Conservation (phyloP, 2,888 invertebrate genomes). For the Blomia tropicalis region DNA sequence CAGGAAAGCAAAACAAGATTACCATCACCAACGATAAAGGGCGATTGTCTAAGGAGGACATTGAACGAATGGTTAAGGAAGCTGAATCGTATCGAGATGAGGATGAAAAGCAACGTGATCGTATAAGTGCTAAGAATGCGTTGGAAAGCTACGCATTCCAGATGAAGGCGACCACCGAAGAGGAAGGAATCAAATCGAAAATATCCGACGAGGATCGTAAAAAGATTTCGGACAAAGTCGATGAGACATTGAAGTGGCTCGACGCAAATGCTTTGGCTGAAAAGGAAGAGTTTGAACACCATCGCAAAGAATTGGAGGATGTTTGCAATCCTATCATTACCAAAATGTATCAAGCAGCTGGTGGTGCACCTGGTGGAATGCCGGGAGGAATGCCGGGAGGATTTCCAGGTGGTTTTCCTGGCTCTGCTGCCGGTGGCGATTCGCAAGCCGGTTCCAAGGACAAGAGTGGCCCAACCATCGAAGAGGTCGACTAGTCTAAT, state of each 20-base stretch:
- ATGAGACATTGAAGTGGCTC: conserved; percentile 57
- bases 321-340: conserved; percentile 88
- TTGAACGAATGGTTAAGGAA: conserved; percentile 45
- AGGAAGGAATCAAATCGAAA: conserved; percentile 32
- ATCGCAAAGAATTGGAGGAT: conserved; percentile 80
- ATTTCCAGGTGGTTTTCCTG: not conserved
- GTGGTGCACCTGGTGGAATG: not conserved
- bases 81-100: conserved; percentile 70
- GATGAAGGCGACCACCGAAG: conserved; percentile 71
- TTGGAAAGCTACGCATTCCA: conserved; percentile 75
- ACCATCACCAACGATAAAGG: conserved; percentile 43
- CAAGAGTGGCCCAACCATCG: not conserved
- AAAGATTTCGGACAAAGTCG: conserved; percentile 40
- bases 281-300: too few relatives aligned
- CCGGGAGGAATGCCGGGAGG: conserved; percentile 3
- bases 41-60: conserved; percentile 24
- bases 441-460: not conserved
- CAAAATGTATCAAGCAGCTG: conserved; percentile 65
- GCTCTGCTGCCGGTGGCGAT: not conserved
- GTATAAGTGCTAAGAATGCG: conserved; percentile 59
- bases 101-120: conserved; percentile 41
- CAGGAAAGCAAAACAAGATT: conserved; percentile 39
- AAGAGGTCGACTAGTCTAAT: too few relatives aligned
- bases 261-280: conserved; percentile 68
- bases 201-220: conserved; percentile 52